Conservation (phyloP, 2,797 vertebrate species). For the Ambastaia sidthimunki region DNA sequence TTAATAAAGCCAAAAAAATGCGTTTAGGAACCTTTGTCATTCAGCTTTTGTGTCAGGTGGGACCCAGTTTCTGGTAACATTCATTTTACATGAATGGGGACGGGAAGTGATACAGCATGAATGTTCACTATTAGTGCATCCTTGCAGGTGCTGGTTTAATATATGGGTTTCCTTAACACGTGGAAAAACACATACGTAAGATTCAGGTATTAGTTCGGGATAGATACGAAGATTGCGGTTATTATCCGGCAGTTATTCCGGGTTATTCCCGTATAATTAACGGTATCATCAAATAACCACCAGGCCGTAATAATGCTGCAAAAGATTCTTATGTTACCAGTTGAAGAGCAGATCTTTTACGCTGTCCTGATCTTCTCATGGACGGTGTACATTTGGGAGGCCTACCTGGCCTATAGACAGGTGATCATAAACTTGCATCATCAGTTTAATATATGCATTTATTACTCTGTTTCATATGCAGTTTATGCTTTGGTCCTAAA, state of each 20-base stretch:
- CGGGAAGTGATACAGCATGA: constrained; percentile 41
- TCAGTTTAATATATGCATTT: background rate
- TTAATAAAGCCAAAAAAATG: no score
- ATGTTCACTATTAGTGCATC: constrained; percentile 50
- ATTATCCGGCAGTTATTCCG: background rate
- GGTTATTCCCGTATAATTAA: constrained; percentile 30
- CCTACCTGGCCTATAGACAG: constrained; percentile 93
- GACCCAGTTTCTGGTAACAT: constrained; percentile 34
- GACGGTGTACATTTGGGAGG: constrained; percentile 96
- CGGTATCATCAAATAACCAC: constrained; percentile 35
- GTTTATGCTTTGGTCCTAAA: background rate
- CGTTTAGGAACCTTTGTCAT: background rate
- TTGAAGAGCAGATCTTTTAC: constrained; percentile 88
- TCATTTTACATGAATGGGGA: constrained; percentile 68
- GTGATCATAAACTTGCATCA: constrained; percentile 67
- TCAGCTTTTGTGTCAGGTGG: constrained; percentile 52
- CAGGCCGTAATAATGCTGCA: constrained; percentile 67
- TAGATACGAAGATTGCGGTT: background rate
- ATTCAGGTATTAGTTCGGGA: background rate
- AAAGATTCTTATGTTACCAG: constrained; percentile 76
- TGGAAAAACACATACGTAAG: constrained; percentile 4
- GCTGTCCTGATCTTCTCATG: constrained; percentile 95
- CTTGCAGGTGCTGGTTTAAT: background rate
- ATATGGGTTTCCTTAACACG: background rate
- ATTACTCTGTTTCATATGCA: background rate